Evolutionary conservation across 2,113 vertebrate genomes (phyloP), one percentile per base, ranked within the genome.

Genomic region (Sardina pilchardus): DNA sequence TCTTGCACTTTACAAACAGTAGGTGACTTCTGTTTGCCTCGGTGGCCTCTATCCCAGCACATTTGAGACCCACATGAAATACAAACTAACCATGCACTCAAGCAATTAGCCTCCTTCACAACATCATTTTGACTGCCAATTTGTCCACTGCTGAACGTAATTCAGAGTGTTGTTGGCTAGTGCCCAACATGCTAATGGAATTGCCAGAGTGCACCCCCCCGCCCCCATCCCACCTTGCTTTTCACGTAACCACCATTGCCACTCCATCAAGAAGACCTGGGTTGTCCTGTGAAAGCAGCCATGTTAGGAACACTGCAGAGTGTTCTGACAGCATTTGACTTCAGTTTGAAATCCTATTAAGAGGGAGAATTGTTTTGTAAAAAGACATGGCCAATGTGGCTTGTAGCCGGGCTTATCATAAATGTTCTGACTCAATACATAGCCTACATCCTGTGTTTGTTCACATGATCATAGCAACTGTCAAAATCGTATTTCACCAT

Each of bases 71-170:
- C 90, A 90, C 92, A 91, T 93, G 91, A 93, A 93, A 93, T 91
- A 91, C 93, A 92, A 93, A 90, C 90, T 93, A 92, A 93, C 93
- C 92, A 90, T 90, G 93, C 94, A 93, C 94, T 94, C 94, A 91
- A 91, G 91, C 94, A 94, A 95, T 95, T 95, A 95, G 92, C 95
- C 93, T 93, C 91, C 92, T 93, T 95, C 94, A 93, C 88, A 88
- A 91, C 86, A 91, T 84, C 88, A 88, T 90, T 93, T 89, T 88
- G 85, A 92, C 92, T 93, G 94, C 93, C 95, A 94, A 94, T 95
- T 94, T 94, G 93, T 94, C 93, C 91, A 91, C 92, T 90, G 87
- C 91, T 91, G 91, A 91, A 93, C 91, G 93, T 95, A 94, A 94
- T 93, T 91, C 88, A 87, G 87, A 92, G 92, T 87, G 90, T 90